Base-by-base conservation (phyloP, 1,140 invertebrate species). In the Lethrus apterus region DNA sequence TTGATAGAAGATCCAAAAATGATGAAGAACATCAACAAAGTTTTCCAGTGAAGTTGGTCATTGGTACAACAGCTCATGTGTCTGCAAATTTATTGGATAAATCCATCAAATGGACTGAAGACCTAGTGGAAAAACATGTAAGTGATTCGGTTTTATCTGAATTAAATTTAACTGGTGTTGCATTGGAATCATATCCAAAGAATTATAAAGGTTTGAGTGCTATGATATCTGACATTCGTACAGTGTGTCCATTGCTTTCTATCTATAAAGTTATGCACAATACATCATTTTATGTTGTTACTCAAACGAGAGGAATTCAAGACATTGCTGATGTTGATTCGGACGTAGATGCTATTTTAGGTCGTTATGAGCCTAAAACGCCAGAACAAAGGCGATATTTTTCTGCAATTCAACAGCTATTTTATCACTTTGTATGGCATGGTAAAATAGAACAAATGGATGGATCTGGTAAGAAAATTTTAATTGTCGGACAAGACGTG, bases 361-460 rank as follows among this genome's bases (percentile, higher is more conserved):
- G 86, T 0, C 75, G 80, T 10, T 86, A 86, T 47, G 76, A 81
- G 35, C 75, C 81, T 0, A 77, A 75, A 42, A 80, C 76, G 11
- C 77, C 79, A 0, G 81, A 81, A 52, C 81, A 87, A 56, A 75
- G 79, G 34, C 70, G 81, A 15, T 89, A 83, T 50, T 75, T 86
- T 23, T 77, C 79, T 1, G 81, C 85, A 2, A 86, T 90, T 70
- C 85, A 89, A 58, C 78, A 84, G 41, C 62, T 89, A 1, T 91
- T 91, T 62, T 89, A 88, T 57, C 77, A 83, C 50, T 90, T 79
- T 52, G 84, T 89, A 0, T 80, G 79, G 69, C 75, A 84, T 47
- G 84, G 82, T 7, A 74, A 76, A 33, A 65, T 86, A 14, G 64
- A 75, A 4, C 72, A 76, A 1, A 70, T 68, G 1, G 71, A 78